phyloP scores from a whole-genome alignment of 2,888 invertebrate genomes.

The Orthosia incerta region DNA sequence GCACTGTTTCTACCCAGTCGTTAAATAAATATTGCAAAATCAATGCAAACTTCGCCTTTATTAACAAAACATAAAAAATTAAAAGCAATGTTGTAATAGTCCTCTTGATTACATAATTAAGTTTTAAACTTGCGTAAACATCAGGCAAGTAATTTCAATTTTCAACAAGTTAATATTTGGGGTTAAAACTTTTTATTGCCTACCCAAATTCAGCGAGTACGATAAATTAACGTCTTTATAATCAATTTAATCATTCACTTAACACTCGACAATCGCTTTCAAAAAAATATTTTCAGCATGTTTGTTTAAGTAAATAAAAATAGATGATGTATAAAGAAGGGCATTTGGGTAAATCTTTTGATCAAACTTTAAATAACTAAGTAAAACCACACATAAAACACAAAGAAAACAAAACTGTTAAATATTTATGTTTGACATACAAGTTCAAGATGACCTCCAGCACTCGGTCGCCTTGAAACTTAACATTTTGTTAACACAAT shows the following conservation, averaged over 20 bases:
- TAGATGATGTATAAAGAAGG: not conserved
- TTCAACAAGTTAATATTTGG: slow-evolving; percentile 42
- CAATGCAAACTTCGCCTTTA: not conserved
- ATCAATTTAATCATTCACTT: slow-evolving; percentile 39
- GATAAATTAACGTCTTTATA: slow-evolving; percentile 40
- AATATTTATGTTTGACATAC: slow-evolving; percentile 61
- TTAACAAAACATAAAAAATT: slow-evolving; percentile 19
- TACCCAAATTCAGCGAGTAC: slow-evolving; percentile 44
- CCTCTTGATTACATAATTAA: slow-evolving; percentile 39
- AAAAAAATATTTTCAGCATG: not conserved
- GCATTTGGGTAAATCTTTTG: slow-evolving; percentile 15
- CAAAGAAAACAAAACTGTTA: slow-evolving; percentile 52
- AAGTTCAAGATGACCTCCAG: slow-evolving; percentile 57
- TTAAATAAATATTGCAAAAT: slow-evolving; percentile 34
- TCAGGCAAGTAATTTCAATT: slow-evolving; percentile 30
- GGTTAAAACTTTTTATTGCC: slow-evolving; percentile 39
- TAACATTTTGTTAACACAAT: slow-evolving; percentile 62
- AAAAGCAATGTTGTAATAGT: slow-evolving; percentile 39
- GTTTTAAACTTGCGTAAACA: slow-evolving; percentile 43
- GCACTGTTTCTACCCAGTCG: slow-evolving; percentile 2
- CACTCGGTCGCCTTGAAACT: slow-evolving; percentile 61
- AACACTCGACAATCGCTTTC: slow-evolving; percentile 3
- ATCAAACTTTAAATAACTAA: slow-evolving; percentile 21
- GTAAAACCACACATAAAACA: slow-evolving; percentile 24
- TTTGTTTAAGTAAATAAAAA: slow-evolving; percentile 9